A percentile compares a stretch with the other conserved stretches of the same genome.
These are phyloP conservation scores for Vulpes ferrilata DNA, from an alignment of 2,113 vertebrate genomes.

Conservation along the genomic window DNA sequence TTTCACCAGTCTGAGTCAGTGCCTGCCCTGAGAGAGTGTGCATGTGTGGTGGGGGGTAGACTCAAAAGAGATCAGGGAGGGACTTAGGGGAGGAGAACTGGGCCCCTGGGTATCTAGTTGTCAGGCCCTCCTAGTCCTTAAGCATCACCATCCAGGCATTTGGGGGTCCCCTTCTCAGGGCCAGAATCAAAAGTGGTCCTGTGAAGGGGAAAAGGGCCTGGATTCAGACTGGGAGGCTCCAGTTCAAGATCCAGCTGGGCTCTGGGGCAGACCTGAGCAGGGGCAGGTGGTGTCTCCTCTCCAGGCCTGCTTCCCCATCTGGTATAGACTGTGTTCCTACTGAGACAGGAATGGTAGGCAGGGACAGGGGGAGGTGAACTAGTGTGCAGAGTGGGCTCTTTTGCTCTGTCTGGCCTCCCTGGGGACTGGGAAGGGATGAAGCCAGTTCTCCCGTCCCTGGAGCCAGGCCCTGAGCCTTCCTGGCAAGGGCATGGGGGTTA, in stretches of 20 bases:
- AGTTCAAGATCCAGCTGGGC: background rate
- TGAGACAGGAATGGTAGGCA: background rate
- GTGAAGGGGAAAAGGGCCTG: background rate
- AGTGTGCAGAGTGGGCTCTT: background rate
- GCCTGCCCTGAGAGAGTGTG: background rate
- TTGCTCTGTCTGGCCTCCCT: background rate
- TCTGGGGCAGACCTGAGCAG: background rate
- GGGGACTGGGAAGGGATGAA: background rate
- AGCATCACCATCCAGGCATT: background rate
- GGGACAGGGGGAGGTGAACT: background rate
- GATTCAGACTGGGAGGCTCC: background rate
- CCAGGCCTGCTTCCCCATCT: background rate
- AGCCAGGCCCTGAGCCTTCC: background rate
- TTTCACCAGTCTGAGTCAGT: constrained; percentile 77
- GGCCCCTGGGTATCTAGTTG: background rate
- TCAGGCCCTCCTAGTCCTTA: background rate
- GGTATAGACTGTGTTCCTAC: background rate
- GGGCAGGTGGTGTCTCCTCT: background rate
- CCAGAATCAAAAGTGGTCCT: background rate
- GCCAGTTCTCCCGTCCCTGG: background rate
- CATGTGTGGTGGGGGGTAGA: background rate
- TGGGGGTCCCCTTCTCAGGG: background rate
- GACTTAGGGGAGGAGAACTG: background rate
- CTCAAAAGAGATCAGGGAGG: background rate
- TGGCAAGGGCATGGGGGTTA: background rate